Evolutionary conservation across 2,888 invertebrate genomes (phyloP).

Genomic region (Protodeltote pygarga): DNA sequence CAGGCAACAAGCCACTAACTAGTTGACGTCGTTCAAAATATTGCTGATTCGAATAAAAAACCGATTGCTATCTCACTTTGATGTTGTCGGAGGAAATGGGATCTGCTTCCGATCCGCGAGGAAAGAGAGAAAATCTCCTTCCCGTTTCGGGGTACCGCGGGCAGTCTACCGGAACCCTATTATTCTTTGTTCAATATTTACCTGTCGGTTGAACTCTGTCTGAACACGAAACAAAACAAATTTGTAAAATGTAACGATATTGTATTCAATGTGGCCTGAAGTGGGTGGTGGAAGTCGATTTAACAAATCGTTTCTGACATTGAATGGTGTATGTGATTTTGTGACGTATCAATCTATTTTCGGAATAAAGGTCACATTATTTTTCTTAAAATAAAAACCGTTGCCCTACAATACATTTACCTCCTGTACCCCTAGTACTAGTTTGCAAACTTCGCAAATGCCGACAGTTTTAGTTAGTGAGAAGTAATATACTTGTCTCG

Average conservation of each 20-base stretch:
- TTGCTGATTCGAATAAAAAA: conserved; percentile 85
- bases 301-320: conserved; percentile 14
- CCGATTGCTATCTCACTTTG: conserved; percentile 85
- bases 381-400: too few species aligned
- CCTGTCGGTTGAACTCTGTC: conserved; percentile 52
- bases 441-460: too few species aligned
- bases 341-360: not conserved
- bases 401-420: too few species aligned
- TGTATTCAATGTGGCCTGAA: conserved; percentile 23
- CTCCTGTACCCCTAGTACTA: too few species aligned
- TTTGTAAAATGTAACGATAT: conserved; percentile 37
- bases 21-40: conserved; percentile 78
- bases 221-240: conserved; percentile 42
- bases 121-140: conserved; percentile 82
- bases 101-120: conserved; percentile 84
- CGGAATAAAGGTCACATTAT: too few species aligned
- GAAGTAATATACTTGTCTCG: too few species aligned
- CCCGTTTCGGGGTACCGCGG: conserved; percentile 75
- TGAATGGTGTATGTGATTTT: conserved; percentile 10
- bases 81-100: conserved; percentile 86
- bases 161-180: conserved; percentile 63
- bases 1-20: conserved; percentile 63
- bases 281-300: conserved; percentile 8
- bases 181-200: conserved; percentile 71
- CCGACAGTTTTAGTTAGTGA: too few species aligned